Percentiles rank a stretch among this genome's conserved stretches.
Conservation (phyloP, 2,797 vertebrate genomes). For the Acipenser oxyrinchus region DNA sequence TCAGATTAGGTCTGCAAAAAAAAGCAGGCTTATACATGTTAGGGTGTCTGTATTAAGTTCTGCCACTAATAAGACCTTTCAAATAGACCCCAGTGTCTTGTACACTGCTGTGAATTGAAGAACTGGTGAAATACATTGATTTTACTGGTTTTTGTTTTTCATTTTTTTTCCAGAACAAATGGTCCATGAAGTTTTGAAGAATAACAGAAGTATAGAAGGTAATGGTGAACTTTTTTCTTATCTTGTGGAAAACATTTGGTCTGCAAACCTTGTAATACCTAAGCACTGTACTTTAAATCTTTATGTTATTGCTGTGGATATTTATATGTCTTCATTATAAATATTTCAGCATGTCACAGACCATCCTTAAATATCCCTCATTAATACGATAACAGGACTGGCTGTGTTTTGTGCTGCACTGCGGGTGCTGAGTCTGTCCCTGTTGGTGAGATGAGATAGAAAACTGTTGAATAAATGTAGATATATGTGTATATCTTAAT, state of each 20-base stretch:
- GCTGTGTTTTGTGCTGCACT: background rate
- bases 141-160: constrained; percentile 3
- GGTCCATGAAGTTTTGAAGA: constrained; percentile 66
- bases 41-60: background rate
- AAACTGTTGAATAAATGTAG: too few species aligned
- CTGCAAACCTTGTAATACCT: background rate
- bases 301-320: background rate
- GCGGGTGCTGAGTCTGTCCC: background rate
- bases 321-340: background rate
- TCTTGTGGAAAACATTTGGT: background rate
- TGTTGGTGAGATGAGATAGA: background rate
- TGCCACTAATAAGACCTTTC: too few species aligned
- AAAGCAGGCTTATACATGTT: background rate
- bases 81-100: too few species aligned
- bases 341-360: too few species aligned
- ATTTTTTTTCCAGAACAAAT: constrained; percentile 64
- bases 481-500: background rate
- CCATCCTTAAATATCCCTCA: background rate
- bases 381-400: background rate
- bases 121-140: background rate
- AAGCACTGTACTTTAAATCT: background rate
- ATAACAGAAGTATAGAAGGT: constrained; percentile 82
- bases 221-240: constrained; percentile 12
- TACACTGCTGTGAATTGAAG: background rate
- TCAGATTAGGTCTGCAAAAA: constrained; percentile 1